A percentile compares a stretch with the other conserved stretches of the same genome.
These are phyloP conservation scores for Caenorhabditis sp. DNA, from an alignment of 2,888 invertebrate species.

Conservation along the genomic window DNA sequence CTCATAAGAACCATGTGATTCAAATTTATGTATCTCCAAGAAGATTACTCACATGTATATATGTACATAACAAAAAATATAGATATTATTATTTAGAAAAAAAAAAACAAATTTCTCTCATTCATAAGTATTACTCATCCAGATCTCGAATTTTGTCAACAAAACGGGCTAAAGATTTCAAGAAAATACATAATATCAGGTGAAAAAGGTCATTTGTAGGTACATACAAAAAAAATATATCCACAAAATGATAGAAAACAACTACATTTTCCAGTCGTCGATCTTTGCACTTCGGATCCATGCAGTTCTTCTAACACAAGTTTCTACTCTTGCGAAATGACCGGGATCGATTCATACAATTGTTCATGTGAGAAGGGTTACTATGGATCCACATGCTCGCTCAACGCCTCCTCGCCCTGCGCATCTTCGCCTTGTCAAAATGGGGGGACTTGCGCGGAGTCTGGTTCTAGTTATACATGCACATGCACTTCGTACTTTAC, in stretches of 20 bases:
- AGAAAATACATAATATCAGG: no score
- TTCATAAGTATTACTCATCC: no score
- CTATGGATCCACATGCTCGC: conserved; percentile 12
- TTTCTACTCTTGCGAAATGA: neutral
- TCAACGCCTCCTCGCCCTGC: conserved; percentile 15
- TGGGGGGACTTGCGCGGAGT: conserved; percentile 19
- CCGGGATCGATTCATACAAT: neutral
- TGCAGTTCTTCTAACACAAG: conserved; percentile 3
- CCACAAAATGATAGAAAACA: neutral
- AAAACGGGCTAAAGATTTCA: no score
- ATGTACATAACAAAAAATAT: no score
- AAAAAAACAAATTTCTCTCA: no score
- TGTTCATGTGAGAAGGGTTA: conserved; percentile 19
- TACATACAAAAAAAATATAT: neutral
- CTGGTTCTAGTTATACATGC: conserved; percentile 14
- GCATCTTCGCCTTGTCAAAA: conserved; percentile 15
- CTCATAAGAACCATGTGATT: no score
- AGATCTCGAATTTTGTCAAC: no score
- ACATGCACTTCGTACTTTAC: conserved; percentile 14
- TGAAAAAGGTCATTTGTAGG: no score
- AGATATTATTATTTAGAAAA: no score
- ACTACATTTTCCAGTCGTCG: conserved; percentile 7
- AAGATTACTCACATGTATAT: no score
- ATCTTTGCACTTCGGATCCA: conserved; percentile 19
- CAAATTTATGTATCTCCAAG: no score